phyloP scores from a whole-genome alignment of 2,888 invertebrate genomes.

The Busseola fusca region DNA sequence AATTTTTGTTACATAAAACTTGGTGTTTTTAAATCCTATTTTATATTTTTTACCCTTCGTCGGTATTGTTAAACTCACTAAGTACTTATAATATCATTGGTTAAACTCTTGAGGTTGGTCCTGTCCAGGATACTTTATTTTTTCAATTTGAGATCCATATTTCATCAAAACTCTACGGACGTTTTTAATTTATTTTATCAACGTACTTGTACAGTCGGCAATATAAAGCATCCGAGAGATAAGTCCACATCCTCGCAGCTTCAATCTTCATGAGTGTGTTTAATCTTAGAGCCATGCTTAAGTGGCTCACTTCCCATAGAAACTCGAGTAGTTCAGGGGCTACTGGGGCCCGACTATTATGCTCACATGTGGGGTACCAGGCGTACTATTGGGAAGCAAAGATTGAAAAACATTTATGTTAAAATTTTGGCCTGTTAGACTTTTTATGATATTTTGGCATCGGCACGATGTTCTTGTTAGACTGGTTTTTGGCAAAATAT shows the following conservation, averaged over 20 bases:
- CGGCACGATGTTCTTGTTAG: background rate
- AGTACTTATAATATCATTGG: too few species aligned
- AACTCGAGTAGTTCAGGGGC: constrained; percentile 53
- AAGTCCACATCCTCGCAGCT: constrained; percentile 45
- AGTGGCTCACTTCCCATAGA: constrained; percentile 62
- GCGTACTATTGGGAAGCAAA: constrained; percentile 15
- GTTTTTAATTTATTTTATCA: constrained; percentile 28
- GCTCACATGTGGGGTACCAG: constrained; percentile 46
- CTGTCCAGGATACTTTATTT: background rate
- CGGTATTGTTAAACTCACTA: background rate
- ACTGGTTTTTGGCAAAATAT: constrained; percentile 6
- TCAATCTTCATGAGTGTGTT: constrained; percentile 60
- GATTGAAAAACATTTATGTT: constrained; percentile 22
- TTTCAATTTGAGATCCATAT: background rate
- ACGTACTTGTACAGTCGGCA: constrained; percentile 33
- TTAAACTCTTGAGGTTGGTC: too few species aligned
- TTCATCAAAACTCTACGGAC: background rate
- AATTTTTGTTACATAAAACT: background rate
- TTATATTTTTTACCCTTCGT: background rate
- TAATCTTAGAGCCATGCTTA: constrained; percentile 54
- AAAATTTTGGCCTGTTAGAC: background rate
- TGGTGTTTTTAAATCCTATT: background rate
- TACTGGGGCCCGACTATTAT: constrained; percentile 46
- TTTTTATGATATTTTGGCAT: constrained; percentile 18
- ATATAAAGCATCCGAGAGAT: constrained; percentile 39